Percentiles rank a stretch among this genome's conserved stretches.
Evolutionary conservation across 2,888 invertebrate species (phyloP).

Genomic region (Zhengitettix transpicula): DNA sequence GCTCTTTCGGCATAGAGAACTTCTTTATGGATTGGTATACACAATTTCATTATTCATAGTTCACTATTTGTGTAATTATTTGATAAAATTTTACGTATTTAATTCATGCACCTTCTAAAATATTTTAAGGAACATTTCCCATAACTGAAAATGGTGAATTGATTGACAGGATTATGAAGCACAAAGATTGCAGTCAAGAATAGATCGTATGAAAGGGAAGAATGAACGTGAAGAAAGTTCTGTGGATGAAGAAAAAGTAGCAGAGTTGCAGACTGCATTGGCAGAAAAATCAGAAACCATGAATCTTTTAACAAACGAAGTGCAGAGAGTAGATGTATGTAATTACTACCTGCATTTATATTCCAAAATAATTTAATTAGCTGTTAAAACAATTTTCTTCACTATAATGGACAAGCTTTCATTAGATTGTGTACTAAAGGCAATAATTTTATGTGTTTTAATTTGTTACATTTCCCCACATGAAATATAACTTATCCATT

Average conservation of each 20-base stretch:
- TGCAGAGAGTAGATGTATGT: neutral
- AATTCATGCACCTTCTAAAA: too few species aligned
- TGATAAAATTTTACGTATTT: too few species aligned
- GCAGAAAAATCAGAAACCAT: neutral
- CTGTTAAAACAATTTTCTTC: too few species aligned
- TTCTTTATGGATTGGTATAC: neutral
- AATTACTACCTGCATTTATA: neutral
- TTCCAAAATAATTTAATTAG: too few species aligned
- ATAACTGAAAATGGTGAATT: neutral
- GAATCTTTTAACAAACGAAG: neutral
- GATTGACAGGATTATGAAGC: neutral
- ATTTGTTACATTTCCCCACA: too few species aligned
- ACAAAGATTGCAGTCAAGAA: neutral
- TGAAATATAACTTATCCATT: too few species aligned
- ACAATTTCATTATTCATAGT: too few species aligned
- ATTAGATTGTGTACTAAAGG: too few species aligned
- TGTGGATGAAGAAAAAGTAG: neutral
- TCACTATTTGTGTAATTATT: too few species aligned
- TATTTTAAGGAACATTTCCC: too few species aligned
- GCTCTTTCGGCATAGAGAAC: neutral
- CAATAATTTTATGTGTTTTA: too few species aligned
- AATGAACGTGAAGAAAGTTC: neutral
- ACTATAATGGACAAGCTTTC: too few species aligned
- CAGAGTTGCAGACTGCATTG: neutral
- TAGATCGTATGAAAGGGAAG: neutral